Conservation (phyloP, 2,113 vertebrate species). For the Silurus meridionalis region DNA sequence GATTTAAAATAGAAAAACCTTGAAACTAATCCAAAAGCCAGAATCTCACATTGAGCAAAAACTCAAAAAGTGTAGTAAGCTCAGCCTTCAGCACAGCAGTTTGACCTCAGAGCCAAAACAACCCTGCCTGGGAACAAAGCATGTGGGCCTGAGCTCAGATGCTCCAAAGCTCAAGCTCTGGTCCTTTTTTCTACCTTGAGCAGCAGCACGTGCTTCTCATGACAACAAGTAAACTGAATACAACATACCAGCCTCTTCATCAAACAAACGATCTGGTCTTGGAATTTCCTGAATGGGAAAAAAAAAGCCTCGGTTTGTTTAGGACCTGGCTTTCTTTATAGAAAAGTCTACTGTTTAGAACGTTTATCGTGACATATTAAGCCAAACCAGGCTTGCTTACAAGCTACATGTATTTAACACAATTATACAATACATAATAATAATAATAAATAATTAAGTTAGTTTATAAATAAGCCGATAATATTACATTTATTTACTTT, state of each 20-base stretch:
- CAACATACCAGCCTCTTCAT: background rate
- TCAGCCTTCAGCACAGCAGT: conserved; percentile 39
- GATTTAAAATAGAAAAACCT: conserved; percentile 2
- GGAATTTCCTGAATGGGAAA: conserved; percentile 28
- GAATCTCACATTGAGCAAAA: conserved; percentile 19
- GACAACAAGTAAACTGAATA: conserved; percentile 27
- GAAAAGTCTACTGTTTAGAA: background rate
- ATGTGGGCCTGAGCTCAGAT: conserved; percentile 9
- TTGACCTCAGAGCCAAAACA: conserved; percentile 43
- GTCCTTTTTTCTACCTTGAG: conserved; percentile 25
- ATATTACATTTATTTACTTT: background rate
- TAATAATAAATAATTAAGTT: no score
- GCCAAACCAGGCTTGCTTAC: background rate
- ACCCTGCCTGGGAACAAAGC: conserved; percentile 41
- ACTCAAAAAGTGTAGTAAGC: background rate
- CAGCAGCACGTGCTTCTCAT: conserved; percentile 31
- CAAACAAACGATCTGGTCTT: background rate
- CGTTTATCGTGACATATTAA: background rate
- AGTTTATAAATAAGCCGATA: background rate
- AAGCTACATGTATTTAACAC: background rate
- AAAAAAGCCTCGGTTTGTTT: conserved; percentile 5
- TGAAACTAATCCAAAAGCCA: background rate
- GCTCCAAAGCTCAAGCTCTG: conserved; percentile 17
- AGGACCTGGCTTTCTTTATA: conserved; percentile 2
- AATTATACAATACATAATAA: background rate